Evolutionary conservation across 2,113 vertebrate genomes (phyloP), one percentile per base, ranked within the genome.

Genomic region (Brachyhypopomus gauderio): DNA sequence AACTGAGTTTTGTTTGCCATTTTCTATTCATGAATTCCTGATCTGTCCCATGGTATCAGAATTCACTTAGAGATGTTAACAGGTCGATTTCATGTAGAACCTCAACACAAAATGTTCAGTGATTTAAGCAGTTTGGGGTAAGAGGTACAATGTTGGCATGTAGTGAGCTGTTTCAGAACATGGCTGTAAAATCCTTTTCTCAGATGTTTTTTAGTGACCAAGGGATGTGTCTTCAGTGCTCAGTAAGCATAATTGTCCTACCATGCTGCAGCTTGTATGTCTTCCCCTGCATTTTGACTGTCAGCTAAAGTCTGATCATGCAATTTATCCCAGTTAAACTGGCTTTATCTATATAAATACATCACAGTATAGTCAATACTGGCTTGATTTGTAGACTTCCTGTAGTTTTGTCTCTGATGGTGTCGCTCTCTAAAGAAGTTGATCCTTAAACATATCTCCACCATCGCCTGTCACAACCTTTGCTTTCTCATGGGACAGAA

Each of bases 401-500:
- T 11, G 45, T 14, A 52, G 8, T 52, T 14, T 52, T 52, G 45
- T 52, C 45, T 52, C 45, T 52, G 4, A 7, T 27, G 17, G 34
- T 22, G 38, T 20, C 59, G 25, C 19, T 20, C 77, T 41, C 27
- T 69, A 69, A 74, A 60, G 20, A 52, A 1, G 25, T 25, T 52
- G 14, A 48, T 78, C 11, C 38, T 12, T 52, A 52, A 52, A 25
- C 34, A 8, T 52, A 14, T 8, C 45, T 14, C 45, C 45, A 52
- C 41, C 41, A 41, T 8, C 3, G 2, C 41, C 41, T 52, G 9
- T 52, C 45, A 52, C 45, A 52, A 52, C 3, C 22, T 48, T 17
- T n/a, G 71, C 23, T 3, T 75, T 67, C 23, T 60, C 27, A 45
- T 19, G 8, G 59, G 66, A 69, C 55, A 38, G 25, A 64, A 85